Evolutionary conservation across 2,888 invertebrate species (phyloP).

Genomic region (Platycnemis pennipes): DNA sequence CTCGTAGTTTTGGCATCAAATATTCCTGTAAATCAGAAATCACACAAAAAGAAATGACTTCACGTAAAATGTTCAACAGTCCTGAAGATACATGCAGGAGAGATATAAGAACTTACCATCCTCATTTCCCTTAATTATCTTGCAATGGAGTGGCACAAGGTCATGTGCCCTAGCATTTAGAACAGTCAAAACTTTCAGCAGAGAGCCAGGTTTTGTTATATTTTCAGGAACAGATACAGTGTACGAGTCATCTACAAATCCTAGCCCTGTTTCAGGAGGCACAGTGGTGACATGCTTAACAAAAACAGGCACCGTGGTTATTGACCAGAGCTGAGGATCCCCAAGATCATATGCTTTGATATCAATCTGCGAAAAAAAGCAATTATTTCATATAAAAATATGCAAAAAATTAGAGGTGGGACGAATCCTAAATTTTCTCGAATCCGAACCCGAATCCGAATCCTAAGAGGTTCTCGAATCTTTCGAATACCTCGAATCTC

Average conservation of each 20-base stretch:
- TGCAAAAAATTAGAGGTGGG: too few relatives aligned
- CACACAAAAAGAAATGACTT: not conserved
- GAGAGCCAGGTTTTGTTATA: conserved; percentile 85
- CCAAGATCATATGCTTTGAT: conserved; percentile 93
- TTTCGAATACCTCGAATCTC: too few relatives aligned
- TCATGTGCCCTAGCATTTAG: conserved; percentile 87
- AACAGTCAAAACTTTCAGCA: conserved; percentile 87
- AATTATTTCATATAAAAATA: too few relatives aligned
- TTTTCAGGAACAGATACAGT: conserved; percentile 89
- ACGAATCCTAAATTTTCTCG: too few relatives aligned
- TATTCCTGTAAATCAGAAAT: conserved; percentile 80
- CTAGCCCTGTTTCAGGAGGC: conserved; percentile 87
- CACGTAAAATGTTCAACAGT: not conserved
- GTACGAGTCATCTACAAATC: conserved; percentile 93
- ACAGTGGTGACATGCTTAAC: conserved; percentile 89
- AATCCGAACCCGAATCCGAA: too few relatives aligned
- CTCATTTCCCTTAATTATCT: conserved; percentile 89
- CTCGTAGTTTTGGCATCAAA: conserved; percentile 88
- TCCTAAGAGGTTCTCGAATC: too few relatives aligned
- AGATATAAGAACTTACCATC: conserved; percentile 80
- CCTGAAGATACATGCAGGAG: not conserved
- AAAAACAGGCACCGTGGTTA: conserved; percentile 90
- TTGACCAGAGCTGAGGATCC: conserved; percentile 90
- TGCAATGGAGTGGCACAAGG: conserved; percentile 87
- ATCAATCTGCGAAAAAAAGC: conserved; percentile 84